These are phyloP conservation scores for Syncerus caffer DNA, from an alignment of 2,797 vertebrate genomes.

Conservation along the genomic window DNA sequence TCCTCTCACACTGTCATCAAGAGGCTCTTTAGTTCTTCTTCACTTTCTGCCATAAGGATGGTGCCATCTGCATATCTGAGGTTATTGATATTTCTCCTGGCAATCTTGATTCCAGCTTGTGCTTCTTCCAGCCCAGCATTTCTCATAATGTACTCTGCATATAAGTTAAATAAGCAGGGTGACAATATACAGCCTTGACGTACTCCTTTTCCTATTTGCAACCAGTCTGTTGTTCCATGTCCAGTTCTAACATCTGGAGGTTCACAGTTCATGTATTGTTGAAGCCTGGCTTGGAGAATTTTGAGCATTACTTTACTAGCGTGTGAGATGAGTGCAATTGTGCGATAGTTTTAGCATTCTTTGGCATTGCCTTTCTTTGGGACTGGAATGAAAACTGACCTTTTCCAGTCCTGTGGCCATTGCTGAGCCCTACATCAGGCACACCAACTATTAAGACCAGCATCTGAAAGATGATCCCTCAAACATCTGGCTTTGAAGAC, in stretches of 20 bases:
- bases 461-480: background rate
- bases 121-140: background rate
- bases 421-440: background rate
- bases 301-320: background rate
- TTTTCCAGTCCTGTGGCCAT: background rate
- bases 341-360: background rate
- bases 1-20: background rate
- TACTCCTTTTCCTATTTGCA: background rate
- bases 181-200: accelerated
- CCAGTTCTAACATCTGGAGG: background rate
- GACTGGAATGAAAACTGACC: background rate
- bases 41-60: background rate
- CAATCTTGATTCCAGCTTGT: background rate
- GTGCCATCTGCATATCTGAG: background rate
- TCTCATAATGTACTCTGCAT: background rate
- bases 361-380: background rate
- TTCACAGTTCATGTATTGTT: accelerated
- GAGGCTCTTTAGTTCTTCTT: background rate
- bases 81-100: background rate
- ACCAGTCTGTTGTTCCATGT: background rate
- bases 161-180: background rate
- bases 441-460: background rate
- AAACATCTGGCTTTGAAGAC: background rate
- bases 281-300: background rate
- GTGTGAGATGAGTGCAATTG: accelerated